Evolutionary conservation across 2,113 vertebrate species (phyloP).

Genomic region (Hydrolagus affinis): DNA sequence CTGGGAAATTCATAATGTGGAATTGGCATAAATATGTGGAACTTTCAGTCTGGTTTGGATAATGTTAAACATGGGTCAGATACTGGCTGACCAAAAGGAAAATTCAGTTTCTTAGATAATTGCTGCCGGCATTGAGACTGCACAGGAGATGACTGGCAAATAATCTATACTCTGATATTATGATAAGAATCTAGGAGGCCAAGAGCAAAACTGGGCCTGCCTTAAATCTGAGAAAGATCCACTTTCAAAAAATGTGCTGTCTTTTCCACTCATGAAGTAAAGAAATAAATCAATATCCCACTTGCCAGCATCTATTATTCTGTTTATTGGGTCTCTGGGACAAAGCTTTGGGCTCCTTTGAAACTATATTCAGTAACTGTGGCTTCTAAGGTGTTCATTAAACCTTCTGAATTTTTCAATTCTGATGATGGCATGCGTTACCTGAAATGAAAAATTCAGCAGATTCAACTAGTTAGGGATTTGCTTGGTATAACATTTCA

Average conservation of each 20-base stretch:
- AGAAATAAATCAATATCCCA: background rate
- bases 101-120: no score
- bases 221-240: background rate
- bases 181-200: background rate
- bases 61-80: no score
- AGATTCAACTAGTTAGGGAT: background rate
- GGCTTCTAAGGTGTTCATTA: conserved; percentile 17
- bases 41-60: no score
- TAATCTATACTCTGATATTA: no score
- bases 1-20: no score
- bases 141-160: no score
- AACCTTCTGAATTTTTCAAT: background rate
- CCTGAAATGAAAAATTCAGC: conserved; percentile 10
- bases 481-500: background rate
- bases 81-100: no score
- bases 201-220: background rate
- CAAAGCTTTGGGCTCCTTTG: conserved; percentile 23
- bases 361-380: conserved; percentile 15
- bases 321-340: background rate
- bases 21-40: no score
- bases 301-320: conserved; percentile 15
- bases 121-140: no score
- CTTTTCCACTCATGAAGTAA: background rate
- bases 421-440: conserved; percentile 10
- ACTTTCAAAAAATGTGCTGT: background rate